Percentiles rank a stretch among this genome's conserved stretches.
These are phyloP conservation scores for Brachyrhaphis roseni DNA, from an alignment of 2,797 vertebrate species.

Conservation along the genomic window DNA sequence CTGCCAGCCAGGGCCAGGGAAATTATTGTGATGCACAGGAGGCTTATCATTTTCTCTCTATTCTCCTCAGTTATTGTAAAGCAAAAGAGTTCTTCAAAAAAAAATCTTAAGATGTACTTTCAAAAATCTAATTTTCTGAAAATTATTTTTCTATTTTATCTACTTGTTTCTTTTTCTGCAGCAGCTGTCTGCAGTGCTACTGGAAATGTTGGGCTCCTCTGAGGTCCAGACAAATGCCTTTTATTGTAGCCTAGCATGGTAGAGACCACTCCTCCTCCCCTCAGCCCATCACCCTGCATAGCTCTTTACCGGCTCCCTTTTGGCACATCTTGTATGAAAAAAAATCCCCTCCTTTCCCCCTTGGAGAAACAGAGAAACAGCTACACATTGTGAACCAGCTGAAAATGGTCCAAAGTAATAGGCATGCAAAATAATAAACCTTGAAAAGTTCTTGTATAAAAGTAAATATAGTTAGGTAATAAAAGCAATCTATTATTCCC, in stretches of 20 bases:
- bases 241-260: constrained; percentile 79
- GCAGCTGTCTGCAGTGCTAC: constrained; percentile 76
- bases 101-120: constrained; percentile 36
- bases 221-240: constrained; percentile 81
- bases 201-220: constrained; percentile 79
- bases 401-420: constrained; percentile 15
- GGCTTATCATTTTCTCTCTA: constrained; percentile 84
- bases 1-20: constrained; percentile 86
- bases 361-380: constrained; percentile 17
- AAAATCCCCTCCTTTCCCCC: constrained; percentile 35
- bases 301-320: constrained; percentile 61
- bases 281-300: constrained; percentile 76
- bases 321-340: constrained; percentile 64
- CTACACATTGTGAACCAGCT: constrained; percentile 33
- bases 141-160: constrained; percentile 33
- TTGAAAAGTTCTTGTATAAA: neutral
- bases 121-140: constrained; percentile 23
- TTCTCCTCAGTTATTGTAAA: constrained; percentile 23
- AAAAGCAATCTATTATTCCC: neutral
- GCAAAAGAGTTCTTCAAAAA: constrained; percentile 71
- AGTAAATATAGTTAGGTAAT: neutral
- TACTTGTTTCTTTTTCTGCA: constrained; percentile 50
- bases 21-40: constrained; percentile 89
- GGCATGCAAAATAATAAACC: neutral
- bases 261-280: constrained; percentile 81